These are phyloP conservation scores for Procavia capensis DNA, from an alignment of 2,113 vertebrate species.

Conservation along the genomic window DNA sequence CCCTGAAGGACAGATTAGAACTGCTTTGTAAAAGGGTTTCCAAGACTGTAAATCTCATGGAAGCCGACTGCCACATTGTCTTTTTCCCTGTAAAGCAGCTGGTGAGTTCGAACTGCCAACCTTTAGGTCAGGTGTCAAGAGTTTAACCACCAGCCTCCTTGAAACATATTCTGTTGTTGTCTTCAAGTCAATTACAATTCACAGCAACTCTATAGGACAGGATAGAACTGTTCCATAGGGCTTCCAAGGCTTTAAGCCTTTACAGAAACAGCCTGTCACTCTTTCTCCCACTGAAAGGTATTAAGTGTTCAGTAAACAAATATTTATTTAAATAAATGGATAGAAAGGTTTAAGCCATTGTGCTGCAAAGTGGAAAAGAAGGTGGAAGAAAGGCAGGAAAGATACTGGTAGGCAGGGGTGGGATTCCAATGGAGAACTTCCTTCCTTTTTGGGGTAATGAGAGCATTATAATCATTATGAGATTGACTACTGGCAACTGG, in stretches of 20 bases:
- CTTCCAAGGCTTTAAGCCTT: too few relatives aligned
- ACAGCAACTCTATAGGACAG: too few relatives aligned
- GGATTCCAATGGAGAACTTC: not conserved
- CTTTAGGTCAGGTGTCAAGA: not conserved
- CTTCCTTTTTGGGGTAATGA: not conserved
- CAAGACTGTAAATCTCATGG: too few relatives aligned
- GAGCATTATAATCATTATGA: too few relatives aligned
- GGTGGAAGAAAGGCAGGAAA: not conserved
- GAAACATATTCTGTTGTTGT: too few relatives aligned
- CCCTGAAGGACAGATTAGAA: not conserved
- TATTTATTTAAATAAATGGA: conserved; percentile 28
- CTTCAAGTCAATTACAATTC: too few relatives aligned
- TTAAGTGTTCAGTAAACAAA: not conserved
- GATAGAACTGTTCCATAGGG: too few relatives aligned
- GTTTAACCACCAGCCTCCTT: too few relatives aligned
- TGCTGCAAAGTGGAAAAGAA: not conserved
- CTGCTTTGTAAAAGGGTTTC: too few relatives aligned
- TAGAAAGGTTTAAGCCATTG: not conserved
- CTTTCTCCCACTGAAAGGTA: too few relatives aligned
- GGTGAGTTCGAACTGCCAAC: not conserved
- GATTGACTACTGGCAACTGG: too few relatives aligned
- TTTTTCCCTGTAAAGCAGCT: not conserved
- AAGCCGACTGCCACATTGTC: not conserved
- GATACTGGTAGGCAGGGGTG: not conserved
- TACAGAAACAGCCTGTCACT: too few relatives aligned